Conservation (phyloP, 2,113 vertebrate species). For the Lontra canadensis region DNA sequence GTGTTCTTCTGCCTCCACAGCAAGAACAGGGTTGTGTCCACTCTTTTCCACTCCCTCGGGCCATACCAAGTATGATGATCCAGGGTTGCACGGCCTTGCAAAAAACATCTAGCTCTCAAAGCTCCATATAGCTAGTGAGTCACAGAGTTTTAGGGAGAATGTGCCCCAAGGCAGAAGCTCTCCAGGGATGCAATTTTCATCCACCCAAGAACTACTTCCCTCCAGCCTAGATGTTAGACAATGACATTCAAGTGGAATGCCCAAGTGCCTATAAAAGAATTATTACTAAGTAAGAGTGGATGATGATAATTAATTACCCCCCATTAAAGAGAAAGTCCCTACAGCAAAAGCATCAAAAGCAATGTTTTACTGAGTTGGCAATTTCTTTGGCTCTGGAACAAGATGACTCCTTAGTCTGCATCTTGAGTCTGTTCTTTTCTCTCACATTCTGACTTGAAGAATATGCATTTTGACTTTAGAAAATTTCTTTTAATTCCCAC, state of each 20-base stretch:
- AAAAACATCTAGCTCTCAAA: not conserved
- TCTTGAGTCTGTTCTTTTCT: conserved; percentile 11
- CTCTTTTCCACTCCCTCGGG: not conserved
- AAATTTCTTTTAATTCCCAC: conserved; percentile 46
- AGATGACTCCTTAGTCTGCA: conserved; percentile 54
- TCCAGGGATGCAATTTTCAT: conserved; percentile 72
- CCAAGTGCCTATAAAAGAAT: conserved; percentile 74
- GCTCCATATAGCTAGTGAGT: conserved; percentile 19
- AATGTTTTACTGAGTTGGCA: conserved; percentile 69
- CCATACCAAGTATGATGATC: not conserved
- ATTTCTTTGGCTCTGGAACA: conserved; percentile 60
- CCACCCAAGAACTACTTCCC: conserved; percentile 62
- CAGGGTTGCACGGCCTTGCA: not conserved
- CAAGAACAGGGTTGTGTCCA: not conserved
- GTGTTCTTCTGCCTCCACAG: not conserved
- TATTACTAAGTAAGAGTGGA: conserved; percentile 79
- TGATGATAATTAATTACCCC: conserved; percentile 80
- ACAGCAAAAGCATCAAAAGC: conserved; percentile 73
- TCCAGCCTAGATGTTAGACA: conserved; percentile 66
- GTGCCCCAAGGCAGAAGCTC: conserved; percentile 55
- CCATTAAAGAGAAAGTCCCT: conserved; percentile 75
- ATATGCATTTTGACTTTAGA: conserved; percentile 48
- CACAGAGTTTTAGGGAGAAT: conserved; percentile 9
- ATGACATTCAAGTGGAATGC: conserved; percentile 68
- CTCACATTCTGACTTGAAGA: not conserved